phyloP scores from a whole-genome alignment of 2,797 vertebrate genomes.

The Typhlichthys eigenmanni region DNA sequence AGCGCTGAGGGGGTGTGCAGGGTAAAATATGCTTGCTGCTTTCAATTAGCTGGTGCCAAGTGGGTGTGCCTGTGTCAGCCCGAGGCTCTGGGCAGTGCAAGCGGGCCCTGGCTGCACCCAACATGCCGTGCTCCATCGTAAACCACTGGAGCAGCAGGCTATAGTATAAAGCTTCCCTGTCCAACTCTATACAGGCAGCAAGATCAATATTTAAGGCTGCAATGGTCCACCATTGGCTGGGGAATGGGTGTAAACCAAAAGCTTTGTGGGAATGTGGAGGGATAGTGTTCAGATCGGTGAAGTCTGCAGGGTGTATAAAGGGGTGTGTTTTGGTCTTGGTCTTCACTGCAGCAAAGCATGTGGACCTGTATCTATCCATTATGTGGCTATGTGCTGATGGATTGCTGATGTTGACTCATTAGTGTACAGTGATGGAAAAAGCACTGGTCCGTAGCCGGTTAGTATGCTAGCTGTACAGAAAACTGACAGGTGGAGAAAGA shows the following conservation, averaged over 20 bases:
- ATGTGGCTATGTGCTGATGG: slow-evolving; percentile 51
- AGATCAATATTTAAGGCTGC: slow-evolving; percentile 26
- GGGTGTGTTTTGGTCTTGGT: slow-evolving; percentile 52
- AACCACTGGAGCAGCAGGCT: slow-evolving; percentile 47
- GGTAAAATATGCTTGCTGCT: slow-evolving; percentile 56
- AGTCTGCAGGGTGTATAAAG: slow-evolving; percentile 50
- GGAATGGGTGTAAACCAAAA: slow-evolving; percentile 47
- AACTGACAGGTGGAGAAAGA: slow-evolving; percentile 6
- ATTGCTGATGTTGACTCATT: slow-evolving; percentile 68
- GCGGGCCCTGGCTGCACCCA: slow-evolving; percentile 35
- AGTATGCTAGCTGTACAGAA: slow-evolving; percentile 23
- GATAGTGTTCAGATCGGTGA: slow-evolving; percentile 32
- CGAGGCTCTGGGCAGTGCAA: slow-evolving; percentile 42
- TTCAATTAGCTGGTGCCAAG: slow-evolving; percentile 65
- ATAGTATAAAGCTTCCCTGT: slow-evolving; percentile 27
- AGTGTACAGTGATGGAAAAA: slow-evolving; percentile 50
- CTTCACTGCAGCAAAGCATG: slow-evolving; percentile 5
- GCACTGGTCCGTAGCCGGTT: slow-evolving; percentile 43
- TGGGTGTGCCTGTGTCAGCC: slow-evolving; percentile 42
- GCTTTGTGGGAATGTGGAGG: slow-evolving; percentile 50
- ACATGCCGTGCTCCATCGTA: slow-evolving; percentile 46
- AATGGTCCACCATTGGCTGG: slow-evolving; percentile 20
- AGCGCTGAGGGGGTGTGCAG: slow-evolving; percentile 30
- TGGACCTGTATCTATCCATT: slow-evolving; percentile 38
- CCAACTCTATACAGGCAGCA: slow-evolving; percentile 36